Evolutionary conservation across 2,113 vertebrate species (phyloP), one percentile per base, ranked within the genome.

Genomic region (Plotosus lineatus): DNA sequence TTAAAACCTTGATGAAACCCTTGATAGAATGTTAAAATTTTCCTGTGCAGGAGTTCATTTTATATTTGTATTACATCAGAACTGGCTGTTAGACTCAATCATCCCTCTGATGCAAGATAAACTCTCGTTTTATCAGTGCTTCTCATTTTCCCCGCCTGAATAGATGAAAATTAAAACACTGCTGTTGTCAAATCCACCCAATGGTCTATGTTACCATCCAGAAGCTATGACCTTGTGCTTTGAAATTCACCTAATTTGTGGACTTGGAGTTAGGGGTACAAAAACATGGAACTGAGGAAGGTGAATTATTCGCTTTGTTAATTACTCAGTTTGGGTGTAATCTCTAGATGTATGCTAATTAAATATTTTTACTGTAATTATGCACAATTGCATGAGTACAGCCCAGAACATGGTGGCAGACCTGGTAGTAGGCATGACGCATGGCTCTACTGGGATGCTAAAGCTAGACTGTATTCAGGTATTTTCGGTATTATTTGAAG

Each of bases 331-430:
- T 33, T 40, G 10, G 1, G 26, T 42, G 2, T 38, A 53, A 56
- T 66, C 60, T 38, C 38, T 69, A 66, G 66, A 53, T 50, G 44
- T 42, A 73, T 51, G 81, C 56, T 66, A 84, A 65, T 38, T 46
- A 77, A 77, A 72, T 50, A 65, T 46, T 81, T 81, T 81, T 28
- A 69, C 75, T 78, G 79, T 71, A 84, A 84, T 84, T 77, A 81
- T 66, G 75, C 74, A n/a, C 21, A 77, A 53, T 55, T 56, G 23
- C 65, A 77, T 72, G 51, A 80, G 51, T 46, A 36, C 26, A 11
- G 73, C 42, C 72, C 48, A 56, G 56, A 19, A 55, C 46, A 17
- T 21, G 50, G 66, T 31, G 63, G 44, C n/a, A n/a, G n/a, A n/a
- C 78, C 79, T 60, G 36, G 42, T 69, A 21, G 63, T 75, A 40